Evolutionary conservation across 1,140 invertebrate species (phyloP).

Genomic region (Ladona fulva): DNA sequence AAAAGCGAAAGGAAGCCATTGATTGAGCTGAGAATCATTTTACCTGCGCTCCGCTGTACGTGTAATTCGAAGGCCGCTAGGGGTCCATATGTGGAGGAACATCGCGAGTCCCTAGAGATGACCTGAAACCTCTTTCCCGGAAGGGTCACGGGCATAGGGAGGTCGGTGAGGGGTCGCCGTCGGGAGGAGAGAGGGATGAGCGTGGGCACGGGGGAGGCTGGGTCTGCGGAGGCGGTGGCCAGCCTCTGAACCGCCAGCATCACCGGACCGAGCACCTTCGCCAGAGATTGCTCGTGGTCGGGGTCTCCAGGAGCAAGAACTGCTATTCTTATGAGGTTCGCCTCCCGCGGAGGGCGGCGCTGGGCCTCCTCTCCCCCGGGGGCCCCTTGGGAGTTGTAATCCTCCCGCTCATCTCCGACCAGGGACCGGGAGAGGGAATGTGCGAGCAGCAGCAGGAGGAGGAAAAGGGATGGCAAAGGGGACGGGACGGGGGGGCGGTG

Average conservation of each 20-base stretch:
- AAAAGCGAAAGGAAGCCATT: too few relatives aligned
- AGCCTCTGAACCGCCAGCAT: slow-evolving; percentile 52
- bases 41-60: slow-evolving; percentile 54
- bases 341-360: slow-evolving; percentile 21
- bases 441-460: background rate
- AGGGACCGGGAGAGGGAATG: background rate
- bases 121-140: slow-evolving; percentile 57
- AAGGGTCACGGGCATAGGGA: slow-evolving; percentile 40
- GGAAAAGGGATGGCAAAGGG: slow-evolving; percentile 26
- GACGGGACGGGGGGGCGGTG: slow-evolving; percentile 26
- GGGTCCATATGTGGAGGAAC: slow-evolving; percentile 67
- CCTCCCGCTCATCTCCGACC: background rate
- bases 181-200: background rate
- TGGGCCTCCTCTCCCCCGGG: slow-evolving; percentile 16
- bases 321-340: slow-evolving; percentile 44
- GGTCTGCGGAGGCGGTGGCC: slow-evolving; percentile 36
- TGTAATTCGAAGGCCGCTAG: slow-evolving; percentile 72
- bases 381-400: background rate
- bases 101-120: slow-evolving; percentile 62
- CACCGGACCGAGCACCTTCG: slow-evolving; percentile 61
- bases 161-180: background rate
- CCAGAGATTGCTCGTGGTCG: slow-evolving; percentile 48
- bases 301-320: slow-evolving; percentile 58
- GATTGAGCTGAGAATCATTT: too few relatives aligned
- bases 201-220: slow-evolving; percentile 17